Conservation (phyloP, 2,113 vertebrate genomes). For the Chionis minor region DNA sequence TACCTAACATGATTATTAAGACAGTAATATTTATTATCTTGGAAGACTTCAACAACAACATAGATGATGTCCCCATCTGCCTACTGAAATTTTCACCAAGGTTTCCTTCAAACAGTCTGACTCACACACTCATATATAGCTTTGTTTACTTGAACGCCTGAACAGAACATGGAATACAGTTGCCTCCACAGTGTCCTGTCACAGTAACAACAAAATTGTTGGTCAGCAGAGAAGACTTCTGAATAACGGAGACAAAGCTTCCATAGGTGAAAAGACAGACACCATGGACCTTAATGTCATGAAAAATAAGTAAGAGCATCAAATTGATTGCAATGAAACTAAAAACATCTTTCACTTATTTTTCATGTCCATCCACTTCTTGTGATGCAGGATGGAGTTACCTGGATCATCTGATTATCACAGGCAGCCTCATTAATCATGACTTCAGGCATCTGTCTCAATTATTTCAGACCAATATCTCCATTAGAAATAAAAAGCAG, state of each 20-base stretch:
- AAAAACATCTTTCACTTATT: background rate
- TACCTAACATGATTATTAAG: constrained; percentile 16
- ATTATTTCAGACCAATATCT: background rate
- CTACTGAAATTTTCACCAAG: background rate
- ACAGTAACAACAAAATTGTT: background rate
- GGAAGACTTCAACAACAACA: background rate
- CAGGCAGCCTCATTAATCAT: background rate
- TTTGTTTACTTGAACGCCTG: background rate
- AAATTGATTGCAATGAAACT: background rate
- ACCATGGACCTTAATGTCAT: background rate
- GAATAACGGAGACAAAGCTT: background rate
- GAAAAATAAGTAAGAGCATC: background rate
- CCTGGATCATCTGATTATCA: background rate
- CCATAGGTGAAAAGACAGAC: background rate
- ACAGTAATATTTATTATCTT: constrained; percentile 26
- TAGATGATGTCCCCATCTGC: background rate
- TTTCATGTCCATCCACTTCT: background rate
- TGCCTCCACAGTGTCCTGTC: background rate
- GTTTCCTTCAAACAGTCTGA: background rate
- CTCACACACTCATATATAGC: background rate
- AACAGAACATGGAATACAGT: background rate
- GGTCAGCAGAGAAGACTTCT: background rate
- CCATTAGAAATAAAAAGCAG: background rate
- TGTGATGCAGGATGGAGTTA: background rate
- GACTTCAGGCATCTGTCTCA: background rate